Evolutionary conservation across 1,140 invertebrate species (phyloP).

Genomic region (Saxidomus purpurata): DNA sequence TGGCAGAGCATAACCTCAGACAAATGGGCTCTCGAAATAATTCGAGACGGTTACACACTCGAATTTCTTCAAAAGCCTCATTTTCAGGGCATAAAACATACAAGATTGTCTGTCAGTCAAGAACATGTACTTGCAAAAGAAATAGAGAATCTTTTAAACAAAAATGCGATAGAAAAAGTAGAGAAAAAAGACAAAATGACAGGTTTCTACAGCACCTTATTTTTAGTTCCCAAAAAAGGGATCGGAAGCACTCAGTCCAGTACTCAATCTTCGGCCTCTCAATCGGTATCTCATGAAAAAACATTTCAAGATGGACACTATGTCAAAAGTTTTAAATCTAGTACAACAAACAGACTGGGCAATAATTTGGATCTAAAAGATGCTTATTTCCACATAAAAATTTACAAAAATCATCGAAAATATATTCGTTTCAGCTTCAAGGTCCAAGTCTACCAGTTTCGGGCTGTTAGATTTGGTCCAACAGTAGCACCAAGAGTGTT

Average conservation of each 20-base stretch:
- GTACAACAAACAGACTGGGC: not conserved
- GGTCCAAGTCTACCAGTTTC: not conserved
- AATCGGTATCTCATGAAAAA: not conserved
- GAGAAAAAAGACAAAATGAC: not conserved
- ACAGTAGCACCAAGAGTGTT: not conserved
- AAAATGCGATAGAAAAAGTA: slow-evolving; percentile 31
- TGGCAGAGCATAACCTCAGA: slow-evolving; percentile 55
- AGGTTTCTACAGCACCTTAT: too few relatives aligned
- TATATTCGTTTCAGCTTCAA: not conserved
- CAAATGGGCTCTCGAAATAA: slow-evolving; percentile 45
- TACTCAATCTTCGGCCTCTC: not conserved
- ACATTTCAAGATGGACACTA: not conserved
- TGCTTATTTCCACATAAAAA: not conserved
- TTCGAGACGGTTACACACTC: slow-evolving; percentile 39
- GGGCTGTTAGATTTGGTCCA: not conserved
- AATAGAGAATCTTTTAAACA: slow-evolving; percentile 18
- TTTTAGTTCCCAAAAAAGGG: too few relatives aligned
- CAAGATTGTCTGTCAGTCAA: not conserved
- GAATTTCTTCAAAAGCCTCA: slow-evolving; percentile 39
- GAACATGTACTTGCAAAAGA: not conserved
- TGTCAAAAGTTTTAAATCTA: not conserved
- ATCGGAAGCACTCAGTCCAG: too few relatives aligned
- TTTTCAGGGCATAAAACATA: not conserved
- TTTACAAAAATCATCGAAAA: not conserved
- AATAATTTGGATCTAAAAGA: not conserved